These are phyloP conservation scores for Semnopithecus entellus DNA, from an alignment of 2,113 vertebrate genomes.

Conservation along the genomic window DNA sequence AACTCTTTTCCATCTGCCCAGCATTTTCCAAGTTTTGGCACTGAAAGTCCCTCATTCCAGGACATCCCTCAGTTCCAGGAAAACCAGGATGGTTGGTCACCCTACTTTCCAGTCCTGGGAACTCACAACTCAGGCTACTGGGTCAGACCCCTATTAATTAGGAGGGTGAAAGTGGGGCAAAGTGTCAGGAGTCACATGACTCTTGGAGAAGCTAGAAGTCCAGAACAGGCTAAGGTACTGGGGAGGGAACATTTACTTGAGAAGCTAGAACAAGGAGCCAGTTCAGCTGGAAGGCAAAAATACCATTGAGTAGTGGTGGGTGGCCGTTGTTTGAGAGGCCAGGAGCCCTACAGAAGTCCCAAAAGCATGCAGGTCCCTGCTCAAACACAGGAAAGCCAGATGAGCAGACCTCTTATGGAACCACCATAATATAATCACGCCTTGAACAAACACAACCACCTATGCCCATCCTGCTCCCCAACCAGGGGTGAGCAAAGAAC, in stretches of 20 bases:
- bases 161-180: not conserved
- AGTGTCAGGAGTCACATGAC: not conserved
- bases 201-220: not conserved
- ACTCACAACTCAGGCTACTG: not conserved
- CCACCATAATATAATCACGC: not conserved
- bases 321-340: not conserved
- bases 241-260: not conserved
- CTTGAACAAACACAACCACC: not conserved
- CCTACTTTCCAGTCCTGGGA: not conserved
- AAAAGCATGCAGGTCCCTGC: not conserved
- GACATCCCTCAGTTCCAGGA: not conserved
- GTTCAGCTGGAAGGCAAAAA: not conserved
- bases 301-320: not conserved
- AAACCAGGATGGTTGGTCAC: not conserved
- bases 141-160: not conserved
- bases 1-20: not conserved
- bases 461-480: not conserved
- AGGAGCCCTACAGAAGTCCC: not conserved
- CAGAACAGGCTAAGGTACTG: not conserved
- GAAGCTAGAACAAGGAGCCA: not conserved
- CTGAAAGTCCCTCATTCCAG: not conserved
- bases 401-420: not conserved
- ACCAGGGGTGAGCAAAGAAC: not conserved
- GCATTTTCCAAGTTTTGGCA: not conserved
- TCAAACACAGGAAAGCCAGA: not conserved